Percentiles rank a stretch among this genome's conserved stretches.
phyloP scores from a whole-genome alignment of 2,888 invertebrate species.

The Leucophora obtusa region DNA sequence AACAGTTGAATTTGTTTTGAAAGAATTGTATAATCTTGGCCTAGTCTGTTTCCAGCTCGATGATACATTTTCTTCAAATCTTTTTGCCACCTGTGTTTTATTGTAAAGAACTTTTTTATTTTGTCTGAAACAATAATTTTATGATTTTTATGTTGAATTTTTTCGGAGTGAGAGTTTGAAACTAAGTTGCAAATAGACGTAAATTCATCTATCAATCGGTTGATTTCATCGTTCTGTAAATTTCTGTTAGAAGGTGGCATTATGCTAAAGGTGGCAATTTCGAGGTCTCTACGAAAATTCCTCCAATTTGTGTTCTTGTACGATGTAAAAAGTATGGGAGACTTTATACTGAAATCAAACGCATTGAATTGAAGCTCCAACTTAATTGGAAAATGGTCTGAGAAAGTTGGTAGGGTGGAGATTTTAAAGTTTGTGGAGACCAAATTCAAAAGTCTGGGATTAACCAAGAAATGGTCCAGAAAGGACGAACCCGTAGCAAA shows the following conservation, averaged over 20 bases:
- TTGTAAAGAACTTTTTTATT: no score
- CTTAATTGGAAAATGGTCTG: slow-evolving; percentile 28
- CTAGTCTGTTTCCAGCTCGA: background rate
- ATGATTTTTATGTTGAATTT: background rate
- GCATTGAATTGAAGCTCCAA: no score
- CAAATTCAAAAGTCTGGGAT: background rate
- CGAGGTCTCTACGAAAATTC: slow-evolving; percentile 1
- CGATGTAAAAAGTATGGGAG: no score
- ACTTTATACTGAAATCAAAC: no score
- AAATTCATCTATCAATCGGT: background rate
- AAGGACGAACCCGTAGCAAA: slow-evolving; percentile 14
- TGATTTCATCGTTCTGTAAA: background rate
- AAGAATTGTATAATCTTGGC: background rate
- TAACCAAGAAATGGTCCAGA: slow-evolving; percentile 15
- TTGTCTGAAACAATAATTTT: no score
- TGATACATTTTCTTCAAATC: background rate
- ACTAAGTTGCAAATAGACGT: background rate
- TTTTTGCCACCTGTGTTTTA: no score
- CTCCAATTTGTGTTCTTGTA: slow-evolving; percentile 13
- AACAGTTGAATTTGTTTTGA: slow-evolving; percentile 1
- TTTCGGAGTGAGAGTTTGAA: background rate
- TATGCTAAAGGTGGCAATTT: background rate
- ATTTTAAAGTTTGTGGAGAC: background rate
- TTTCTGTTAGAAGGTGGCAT: background rate
- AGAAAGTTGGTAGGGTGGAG: background rate